Evolutionary conservation across 2,797 vertebrate species (phyloP).

Genomic region (Kryptopterus vitreolus): DNA sequence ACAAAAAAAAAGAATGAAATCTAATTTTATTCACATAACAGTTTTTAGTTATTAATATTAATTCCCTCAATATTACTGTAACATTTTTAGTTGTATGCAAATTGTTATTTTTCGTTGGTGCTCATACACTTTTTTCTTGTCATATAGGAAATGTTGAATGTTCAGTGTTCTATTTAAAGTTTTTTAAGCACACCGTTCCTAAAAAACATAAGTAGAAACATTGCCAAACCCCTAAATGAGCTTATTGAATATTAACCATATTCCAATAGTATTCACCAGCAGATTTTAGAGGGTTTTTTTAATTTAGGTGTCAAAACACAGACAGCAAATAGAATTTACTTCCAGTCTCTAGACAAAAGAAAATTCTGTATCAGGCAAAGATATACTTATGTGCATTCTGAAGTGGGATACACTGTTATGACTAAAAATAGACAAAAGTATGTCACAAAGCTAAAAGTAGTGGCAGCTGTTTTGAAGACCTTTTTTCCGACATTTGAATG

Average conservation of each 20-base stretch:
- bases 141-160: background rate
- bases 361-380: background rate
- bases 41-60: too few relatives aligned
- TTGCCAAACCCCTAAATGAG: background rate
- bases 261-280: background rate
- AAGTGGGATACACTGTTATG: background rate
- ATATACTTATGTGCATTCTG: background rate
- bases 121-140: background rate
- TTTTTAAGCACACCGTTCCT: background rate
- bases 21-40: too few relatives aligned
- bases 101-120: background rate
- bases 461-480: constrained; percentile 3
- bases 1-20: too few relatives aligned
- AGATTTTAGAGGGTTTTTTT: background rate
- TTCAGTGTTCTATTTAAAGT: background rate
- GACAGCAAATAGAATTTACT: background rate
- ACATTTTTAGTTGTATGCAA: background rate
- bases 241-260: background rate
- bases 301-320: too few relatives aligned
- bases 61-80: background rate
- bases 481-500: background rate
- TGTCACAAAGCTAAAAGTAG: constrained; percentile 10
- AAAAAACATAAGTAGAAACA: background rate
- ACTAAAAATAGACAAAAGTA: constrained; percentile 1
- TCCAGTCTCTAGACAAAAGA: background rate